Percentiles rank a stretch among this genome's conserved stretches.
Conservation (phyloP, 2,113 vertebrate genomes). For the Lagopus muta region DNA sequence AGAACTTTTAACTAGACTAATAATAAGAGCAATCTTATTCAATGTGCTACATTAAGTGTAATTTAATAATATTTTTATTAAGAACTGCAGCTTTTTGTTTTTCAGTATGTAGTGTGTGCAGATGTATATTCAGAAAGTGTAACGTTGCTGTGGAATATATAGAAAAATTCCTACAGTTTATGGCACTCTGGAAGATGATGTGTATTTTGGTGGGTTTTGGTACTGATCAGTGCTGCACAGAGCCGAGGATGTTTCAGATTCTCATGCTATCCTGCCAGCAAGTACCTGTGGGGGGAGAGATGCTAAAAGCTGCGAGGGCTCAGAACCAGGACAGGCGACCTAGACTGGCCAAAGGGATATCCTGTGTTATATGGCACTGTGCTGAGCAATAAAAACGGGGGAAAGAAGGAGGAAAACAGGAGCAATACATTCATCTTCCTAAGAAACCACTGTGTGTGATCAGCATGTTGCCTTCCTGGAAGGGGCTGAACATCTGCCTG, state of each 20-base stretch:
- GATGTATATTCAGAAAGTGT: neutral
- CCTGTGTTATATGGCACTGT: too few relatives aligned
- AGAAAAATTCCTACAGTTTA: neutral
- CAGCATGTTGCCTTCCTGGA: too few relatives aligned
- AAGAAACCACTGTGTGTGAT: too few relatives aligned
- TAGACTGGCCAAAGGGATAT: too few relatives aligned
- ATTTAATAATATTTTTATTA: neutral
- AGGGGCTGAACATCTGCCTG: too few relatives aligned
- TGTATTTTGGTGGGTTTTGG: neutral
- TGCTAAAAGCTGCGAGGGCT: too few relatives aligned
- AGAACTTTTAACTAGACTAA: neutral
- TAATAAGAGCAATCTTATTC: neutral
- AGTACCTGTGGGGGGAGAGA: neutral
- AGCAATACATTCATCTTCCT: too few relatives aligned
- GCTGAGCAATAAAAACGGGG: too few relatives aligned
- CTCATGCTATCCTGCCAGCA: neutral
- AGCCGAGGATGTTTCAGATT: neutral
- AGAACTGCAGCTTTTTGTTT: neutral
- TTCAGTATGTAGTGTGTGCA: neutral
- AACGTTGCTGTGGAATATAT: neutral
- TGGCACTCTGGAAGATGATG: too few relatives aligned
- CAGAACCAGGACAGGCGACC: too few relatives aligned
- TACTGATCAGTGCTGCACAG: neutral
- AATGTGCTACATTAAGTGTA: neutral
- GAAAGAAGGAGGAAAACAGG: too few relatives aligned